Base-by-base conservation (phyloP, 2,797 vertebrate genomes). In the Danio tinwini region DNA sequence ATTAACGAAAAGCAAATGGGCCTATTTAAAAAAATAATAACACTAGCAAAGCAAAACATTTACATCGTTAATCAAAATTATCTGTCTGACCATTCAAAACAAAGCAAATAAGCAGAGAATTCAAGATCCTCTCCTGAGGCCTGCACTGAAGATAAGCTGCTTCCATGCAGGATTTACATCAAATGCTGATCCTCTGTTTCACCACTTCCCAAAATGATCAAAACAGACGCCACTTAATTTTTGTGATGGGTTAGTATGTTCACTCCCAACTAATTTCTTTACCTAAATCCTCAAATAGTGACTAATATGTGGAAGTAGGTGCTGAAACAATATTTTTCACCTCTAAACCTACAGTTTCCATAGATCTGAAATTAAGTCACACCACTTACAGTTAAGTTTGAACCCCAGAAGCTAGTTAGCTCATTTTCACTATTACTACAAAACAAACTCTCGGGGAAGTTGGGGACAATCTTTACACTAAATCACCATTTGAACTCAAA, bases 131-230 rank as follows among this genome's bases (percentile, higher is more conserved):
- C 29, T 29, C 29, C 29, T 29, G 29, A 29, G 29, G 29, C 29
- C 29, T 29, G 3, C 45, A 56, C 8, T 37, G 47, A 76, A 29
- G 61, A 76, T 71, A 81, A 81, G 56, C 40, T 5, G 58, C 58
- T 76, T 76, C 21, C 58, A 56, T 14, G 19, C 14, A 17, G 42
- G 49, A 53, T 72, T 81, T 58, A 55, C 49, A 64, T 10, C 40
- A 72, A 76, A 64, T n/a, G 6, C 65, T 49, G 9, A 71, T 65
- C 67, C 59, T 44, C n/a, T 39, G 50, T 71, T 76, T 76, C 21
- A 50, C 42, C 42, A 62, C 42, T 2, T 10, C 29, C 39, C 19
- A 71, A 12, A 63, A 58, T 56, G 9, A 42, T 50, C 7, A 65
- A 56, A 81, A 65, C 7, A 80, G 40, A 73, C n/a, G 73, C 2